Percentiles rank a stretch among this genome's conserved stretches.
Conservation (phyloP, 2,113 vertebrate genomes). For the Petroica traversi region DNA sequence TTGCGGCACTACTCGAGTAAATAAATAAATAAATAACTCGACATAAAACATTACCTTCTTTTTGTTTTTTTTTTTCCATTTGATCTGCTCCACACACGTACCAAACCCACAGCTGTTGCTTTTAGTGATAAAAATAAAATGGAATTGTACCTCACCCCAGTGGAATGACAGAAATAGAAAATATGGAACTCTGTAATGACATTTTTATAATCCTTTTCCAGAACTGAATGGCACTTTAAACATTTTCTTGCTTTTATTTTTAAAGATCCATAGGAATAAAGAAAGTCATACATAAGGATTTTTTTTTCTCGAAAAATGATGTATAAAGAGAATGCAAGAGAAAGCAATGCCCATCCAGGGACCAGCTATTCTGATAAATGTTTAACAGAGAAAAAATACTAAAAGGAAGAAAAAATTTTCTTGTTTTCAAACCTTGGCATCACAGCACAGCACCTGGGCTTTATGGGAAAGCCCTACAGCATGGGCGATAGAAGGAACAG, state of each 20-base stretch:
- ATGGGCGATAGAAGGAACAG: background rate
- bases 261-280: conserved; percentile 10
- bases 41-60: background rate
- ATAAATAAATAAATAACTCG: background rate
- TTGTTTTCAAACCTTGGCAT: background rate
- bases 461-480: background rate
- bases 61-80: background rate
- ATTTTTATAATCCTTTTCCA: conserved; percentile 8
- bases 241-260: background rate
- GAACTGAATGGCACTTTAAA: background rate
- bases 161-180: conserved; percentile 12
- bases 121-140: conserved; percentile 42
- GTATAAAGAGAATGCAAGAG: background rate
- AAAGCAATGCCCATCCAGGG: background rate
- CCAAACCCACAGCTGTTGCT: background rate
- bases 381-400: background rate
- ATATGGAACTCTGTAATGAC: background rate
- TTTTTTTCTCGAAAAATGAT: background rate
- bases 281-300: background rate
- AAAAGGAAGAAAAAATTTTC: background rate
- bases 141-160: background rate
- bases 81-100: background rate
- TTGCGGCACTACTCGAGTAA: background rate
- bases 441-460: background rate
- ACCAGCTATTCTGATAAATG: background rate